These are phyloP conservation scores for Nipponia nippon DNA, from an alignment of 2,113 vertebrate species.

Conservation along the genomic window DNA sequence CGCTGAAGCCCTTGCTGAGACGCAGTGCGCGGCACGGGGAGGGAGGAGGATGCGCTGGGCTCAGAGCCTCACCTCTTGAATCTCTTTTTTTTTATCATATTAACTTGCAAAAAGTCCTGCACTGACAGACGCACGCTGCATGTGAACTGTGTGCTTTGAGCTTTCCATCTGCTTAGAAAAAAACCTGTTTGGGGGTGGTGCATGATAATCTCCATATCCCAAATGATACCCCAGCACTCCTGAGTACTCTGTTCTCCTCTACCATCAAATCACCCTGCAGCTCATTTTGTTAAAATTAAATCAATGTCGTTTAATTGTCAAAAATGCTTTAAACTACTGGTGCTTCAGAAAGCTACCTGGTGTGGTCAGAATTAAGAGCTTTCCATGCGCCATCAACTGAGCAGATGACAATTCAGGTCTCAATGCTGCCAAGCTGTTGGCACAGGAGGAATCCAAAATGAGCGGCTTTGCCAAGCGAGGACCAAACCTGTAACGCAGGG, in stretches of 20 bases:
- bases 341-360: background rate
- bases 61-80: background rate
- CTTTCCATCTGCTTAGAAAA: background rate
- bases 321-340: background rate
- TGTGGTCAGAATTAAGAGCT: background rate
- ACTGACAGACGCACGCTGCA: background rate
- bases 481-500: background rate
- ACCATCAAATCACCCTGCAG: background rate
- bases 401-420: background rate
- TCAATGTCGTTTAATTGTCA: background rate
- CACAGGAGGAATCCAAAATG: background rate
- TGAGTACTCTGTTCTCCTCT: background rate
- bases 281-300: background rate
- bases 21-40: rapidly evolving
- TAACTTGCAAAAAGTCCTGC: background rate
- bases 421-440: background rate
- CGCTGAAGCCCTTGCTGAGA: background rate
- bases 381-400: rapidly evolving
- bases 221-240: background rate
- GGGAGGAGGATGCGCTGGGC: background rate
- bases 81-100: background rate
- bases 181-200: background rate
- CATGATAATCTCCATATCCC: background rate
- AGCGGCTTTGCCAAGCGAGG: background rate
- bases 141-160: rapidly evolving